These are phyloP conservation scores for Myotis pilosus DNA, from an alignment of 2,797 vertebrate species.

Conservation along the genomic window DNA sequence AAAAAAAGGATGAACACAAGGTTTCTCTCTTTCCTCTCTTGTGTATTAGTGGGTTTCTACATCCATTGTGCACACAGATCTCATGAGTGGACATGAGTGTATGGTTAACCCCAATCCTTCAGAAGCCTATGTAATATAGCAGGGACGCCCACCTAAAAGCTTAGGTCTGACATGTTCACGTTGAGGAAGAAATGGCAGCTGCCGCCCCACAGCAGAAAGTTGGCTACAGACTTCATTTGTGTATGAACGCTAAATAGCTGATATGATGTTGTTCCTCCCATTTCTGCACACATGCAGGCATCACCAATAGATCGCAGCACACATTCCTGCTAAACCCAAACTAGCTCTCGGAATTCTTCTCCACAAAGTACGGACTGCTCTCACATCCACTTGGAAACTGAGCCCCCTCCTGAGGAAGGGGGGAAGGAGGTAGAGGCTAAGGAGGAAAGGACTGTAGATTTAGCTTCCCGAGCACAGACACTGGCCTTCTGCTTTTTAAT, in stretches of 20 bases:
- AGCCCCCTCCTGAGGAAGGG: not conserved
- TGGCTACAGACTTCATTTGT: not conserved
- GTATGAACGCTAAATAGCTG: not conserved
- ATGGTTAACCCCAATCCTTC: not conserved
- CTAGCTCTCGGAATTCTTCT: not conserved
- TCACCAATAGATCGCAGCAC: not conserved
- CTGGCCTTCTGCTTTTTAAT: conserved; percentile 23
- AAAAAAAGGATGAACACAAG: not conserved
- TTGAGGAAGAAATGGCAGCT: not conserved
- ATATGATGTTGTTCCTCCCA: not conserved
- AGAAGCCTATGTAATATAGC: not conserved
- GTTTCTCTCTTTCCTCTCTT: not conserved
- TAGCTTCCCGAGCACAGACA: not conserved
- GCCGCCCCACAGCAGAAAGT: not conserved
- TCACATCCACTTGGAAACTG: not conserved
- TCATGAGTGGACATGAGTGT: not conserved
- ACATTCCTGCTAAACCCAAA: not conserved
- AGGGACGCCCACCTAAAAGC: not conserved
- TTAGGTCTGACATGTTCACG: not conserved
- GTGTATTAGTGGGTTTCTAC: not conserved
- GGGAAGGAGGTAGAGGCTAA: not conserved
- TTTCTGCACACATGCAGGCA: not conserved
- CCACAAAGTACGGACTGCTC: not conserved
- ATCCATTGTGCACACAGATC: not conserved
- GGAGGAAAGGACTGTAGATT: not conserved